A percentile compares a stretch with the other conserved stretches of the same genome.
Evolutionary conservation across 2,797 vertebrate genomes (phyloP).

Genomic region (Siniperca obscura): DNA sequence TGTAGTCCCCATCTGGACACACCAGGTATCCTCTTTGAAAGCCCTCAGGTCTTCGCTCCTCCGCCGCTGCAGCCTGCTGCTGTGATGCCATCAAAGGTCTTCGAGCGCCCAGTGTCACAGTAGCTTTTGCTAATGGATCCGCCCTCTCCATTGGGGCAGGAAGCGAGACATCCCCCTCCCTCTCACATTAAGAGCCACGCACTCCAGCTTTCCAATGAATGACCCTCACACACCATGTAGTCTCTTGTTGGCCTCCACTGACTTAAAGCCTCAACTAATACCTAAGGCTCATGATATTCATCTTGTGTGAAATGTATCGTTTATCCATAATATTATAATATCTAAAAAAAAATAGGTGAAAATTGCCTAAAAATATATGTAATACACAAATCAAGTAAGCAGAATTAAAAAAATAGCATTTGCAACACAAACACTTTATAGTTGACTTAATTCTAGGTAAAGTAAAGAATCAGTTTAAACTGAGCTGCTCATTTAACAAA

Average conservation of each 20-base stretch:
- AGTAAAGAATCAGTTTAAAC: neutral
- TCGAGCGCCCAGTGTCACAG: slow-evolving; percentile 61
- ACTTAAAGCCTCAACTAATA: slow-evolving; percentile 20
- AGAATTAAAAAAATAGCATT: neutral
- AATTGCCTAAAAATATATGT: neutral
- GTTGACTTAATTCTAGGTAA: neutral
- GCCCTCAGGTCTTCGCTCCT: slow-evolving; percentile 43
- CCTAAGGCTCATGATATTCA: neutral
- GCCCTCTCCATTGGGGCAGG: slow-evolving; percentile 59
- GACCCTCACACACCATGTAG: slow-evolving; percentile 27
- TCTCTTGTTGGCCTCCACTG: slow-evolving; percentile 19
- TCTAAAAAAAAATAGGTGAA: neutral
- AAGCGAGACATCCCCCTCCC: slow-evolving; percentile 56
- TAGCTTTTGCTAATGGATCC: slow-evolving; percentile 70
- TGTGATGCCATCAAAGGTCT: slow-evolving; percentile 80
- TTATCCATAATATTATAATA: neutral
- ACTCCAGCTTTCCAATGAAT: slow-evolving; percentile 40
- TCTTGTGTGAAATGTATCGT: neutral
- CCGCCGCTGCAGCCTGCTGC: slow-evolving; percentile 57
- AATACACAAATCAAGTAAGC: neutral
- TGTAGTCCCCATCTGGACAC: slow-evolving; percentile 38
- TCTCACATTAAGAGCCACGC: slow-evolving; percentile 68
- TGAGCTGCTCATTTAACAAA: too few species aligned
- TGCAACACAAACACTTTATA: too few species aligned
- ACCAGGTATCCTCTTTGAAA: slow-evolving; percentile 46